A percentile compares a stretch with the other conserved stretches of the same genome.
Evolutionary conservation across 2,113 vertebrate species (phyloP).

Genomic region (Suricata suricatta): DNA sequence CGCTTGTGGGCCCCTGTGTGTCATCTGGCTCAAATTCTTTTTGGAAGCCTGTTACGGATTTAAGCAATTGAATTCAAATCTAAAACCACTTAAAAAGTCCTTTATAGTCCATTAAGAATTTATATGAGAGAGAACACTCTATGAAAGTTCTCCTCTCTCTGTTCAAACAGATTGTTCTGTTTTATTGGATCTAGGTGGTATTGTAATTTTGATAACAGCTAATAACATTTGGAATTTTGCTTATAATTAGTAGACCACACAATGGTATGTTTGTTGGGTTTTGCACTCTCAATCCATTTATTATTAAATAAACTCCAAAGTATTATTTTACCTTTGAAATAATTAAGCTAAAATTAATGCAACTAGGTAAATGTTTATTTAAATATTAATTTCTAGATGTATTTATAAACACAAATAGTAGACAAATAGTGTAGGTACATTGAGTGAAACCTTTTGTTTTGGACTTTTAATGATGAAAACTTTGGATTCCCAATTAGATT

Average conservation of each 20-base stretch:
- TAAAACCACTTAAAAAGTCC: conserved; percentile 75
- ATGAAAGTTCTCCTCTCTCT: conserved; percentile 72
- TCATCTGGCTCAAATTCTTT: conserved; percentile 56
- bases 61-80: conserved; percentile 70
- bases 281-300: conserved; percentile 69
- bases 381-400: conserved; percentile 36
- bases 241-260: conserved; percentile 79
- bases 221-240: conserved; percentile 76
- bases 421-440: background rate
- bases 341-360: conserved; percentile 70
- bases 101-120: conserved; percentile 71
- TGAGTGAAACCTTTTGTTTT: background rate
- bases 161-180: conserved; percentile 79
- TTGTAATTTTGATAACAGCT: conserved; percentile 81
- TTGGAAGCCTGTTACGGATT: conserved; percentile 67
- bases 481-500: background rate
- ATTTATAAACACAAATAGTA: background rate
- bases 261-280: conserved; percentile 78
- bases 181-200: conserved; percentile 78
- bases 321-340: conserved; percentile 56
- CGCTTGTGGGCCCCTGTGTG: background rate
- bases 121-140: conserved; percentile 70
- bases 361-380: conserved; percentile 59
- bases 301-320: conserved; percentile 71
- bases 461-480: background rate